phyloP scores from a whole-genome alignment of 2,113 vertebrate species.

The Corythaeola cristata region DNA sequence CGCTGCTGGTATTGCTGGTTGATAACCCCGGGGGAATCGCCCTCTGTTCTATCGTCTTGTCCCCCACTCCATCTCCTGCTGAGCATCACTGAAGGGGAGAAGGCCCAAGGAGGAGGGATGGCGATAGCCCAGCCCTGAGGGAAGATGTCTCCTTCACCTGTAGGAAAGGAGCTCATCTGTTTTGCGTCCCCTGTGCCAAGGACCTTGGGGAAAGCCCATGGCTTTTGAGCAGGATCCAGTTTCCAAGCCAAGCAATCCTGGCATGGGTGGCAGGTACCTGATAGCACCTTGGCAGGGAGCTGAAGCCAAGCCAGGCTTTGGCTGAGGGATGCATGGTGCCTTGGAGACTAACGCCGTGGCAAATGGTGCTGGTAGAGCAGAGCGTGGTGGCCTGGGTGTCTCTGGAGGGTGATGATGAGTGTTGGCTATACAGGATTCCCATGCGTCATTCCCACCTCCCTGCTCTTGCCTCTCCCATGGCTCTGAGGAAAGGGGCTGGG shows the following conservation, averaged over 20 bases:
- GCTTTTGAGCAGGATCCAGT: neutral
- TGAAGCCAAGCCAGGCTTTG: neutral
- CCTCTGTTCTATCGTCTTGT: neutral
- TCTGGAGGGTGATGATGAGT: neutral
- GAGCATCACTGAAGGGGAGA: neutral
- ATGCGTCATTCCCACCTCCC: neutral
- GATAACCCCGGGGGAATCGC: neutral
- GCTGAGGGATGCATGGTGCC: neutral
- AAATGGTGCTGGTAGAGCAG: neutral
- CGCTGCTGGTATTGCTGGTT: neutral
- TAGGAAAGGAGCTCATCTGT: neutral
- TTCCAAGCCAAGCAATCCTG: neutral
- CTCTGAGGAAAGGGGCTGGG: neutral
- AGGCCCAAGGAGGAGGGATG: neutral
- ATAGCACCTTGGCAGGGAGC: neutral
- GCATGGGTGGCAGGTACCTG: neutral
- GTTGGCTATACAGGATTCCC: neutral
- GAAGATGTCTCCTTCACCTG: neutral
- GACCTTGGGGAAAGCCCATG: neutral
- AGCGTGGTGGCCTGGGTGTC: neutral
- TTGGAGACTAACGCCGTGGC: neutral
- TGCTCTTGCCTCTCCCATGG: rapidly evolving
- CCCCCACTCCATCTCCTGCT: neutral
- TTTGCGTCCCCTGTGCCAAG: neutral
- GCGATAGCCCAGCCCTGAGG: neutral